Evolutionary conservation across 2,113 vertebrate genomes (phyloP).

Genomic region (Rhinolophus sinicus): DNA sequence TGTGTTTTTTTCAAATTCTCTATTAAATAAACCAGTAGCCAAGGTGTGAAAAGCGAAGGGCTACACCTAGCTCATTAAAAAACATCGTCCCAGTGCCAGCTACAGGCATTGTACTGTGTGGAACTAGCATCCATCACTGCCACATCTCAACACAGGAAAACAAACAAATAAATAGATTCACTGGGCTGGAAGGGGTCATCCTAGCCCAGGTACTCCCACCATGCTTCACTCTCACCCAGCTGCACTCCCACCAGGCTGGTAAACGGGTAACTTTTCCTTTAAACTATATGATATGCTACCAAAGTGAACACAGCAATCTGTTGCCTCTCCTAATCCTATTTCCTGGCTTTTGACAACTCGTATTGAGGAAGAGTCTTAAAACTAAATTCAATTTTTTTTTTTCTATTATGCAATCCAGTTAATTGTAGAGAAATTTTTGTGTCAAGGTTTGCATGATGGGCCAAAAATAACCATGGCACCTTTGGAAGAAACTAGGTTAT

Average conservation of each 20-base stretch:
- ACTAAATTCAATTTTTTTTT: not conserved
- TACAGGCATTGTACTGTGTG: not conserved
- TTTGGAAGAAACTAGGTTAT: not conserved
- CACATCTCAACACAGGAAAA: not conserved
- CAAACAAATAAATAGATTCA: not conserved
- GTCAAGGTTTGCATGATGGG: not conserved
- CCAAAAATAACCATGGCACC: not conserved
- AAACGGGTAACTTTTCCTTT: not conserved
- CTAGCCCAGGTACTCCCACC: accelerated
- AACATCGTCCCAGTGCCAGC: not conserved
- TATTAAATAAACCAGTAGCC: conserved; percentile 47
- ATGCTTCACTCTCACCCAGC: accelerated
- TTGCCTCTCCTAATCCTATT: not conserved
- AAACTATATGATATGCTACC: not conserved
- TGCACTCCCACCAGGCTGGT: not conserved
- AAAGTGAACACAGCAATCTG: not conserved
- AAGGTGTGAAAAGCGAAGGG: conserved; percentile 3
- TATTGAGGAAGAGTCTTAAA: not conserved
- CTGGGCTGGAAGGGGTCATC: not conserved
- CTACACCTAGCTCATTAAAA: not conserved
- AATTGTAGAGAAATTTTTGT: not conserved
- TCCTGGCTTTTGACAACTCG: not conserved
- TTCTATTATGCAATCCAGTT: not conserved
- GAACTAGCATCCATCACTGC: not conserved
- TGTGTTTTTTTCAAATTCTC: not conserved